Percentiles rank a stretch among this genome's conserved stretches.
Conservation (phyloP, 2,888 invertebrate genomes). For the Scelioninae gen. 1 region DNA sequence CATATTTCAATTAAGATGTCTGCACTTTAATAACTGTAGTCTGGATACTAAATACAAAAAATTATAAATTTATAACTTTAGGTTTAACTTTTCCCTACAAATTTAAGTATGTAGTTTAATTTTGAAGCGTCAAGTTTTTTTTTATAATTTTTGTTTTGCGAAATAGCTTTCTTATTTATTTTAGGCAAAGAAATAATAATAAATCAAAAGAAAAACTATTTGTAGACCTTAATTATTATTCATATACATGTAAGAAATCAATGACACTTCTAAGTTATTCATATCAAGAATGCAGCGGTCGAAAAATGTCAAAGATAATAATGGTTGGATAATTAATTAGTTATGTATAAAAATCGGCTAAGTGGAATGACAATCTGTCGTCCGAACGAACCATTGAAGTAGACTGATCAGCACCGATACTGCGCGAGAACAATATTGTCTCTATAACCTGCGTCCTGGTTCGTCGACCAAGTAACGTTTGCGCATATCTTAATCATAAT, state of each 20-base stretch:
- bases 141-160: too few relatives aligned
- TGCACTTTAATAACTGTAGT: conserved; percentile 4
- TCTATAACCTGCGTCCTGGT: conserved; percentile 77
- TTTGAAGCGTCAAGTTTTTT: too few relatives aligned
- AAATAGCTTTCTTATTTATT: too few relatives aligned
- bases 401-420: conserved; percentile 44
- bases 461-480: conserved; percentile 79
- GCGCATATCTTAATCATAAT: conserved; percentile 55
- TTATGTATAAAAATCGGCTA: conserved; percentile 39
- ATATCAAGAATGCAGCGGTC: conserved; percentile 49
- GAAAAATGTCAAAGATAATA: conserved; percentile 58
- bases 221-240: too few relatives aligned
- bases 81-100: background rate
- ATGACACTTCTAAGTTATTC: too few relatives aligned
- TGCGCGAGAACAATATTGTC: conserved; percentile 35
- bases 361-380: conserved; percentile 47
- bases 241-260: too few relatives aligned
- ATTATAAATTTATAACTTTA: too few relatives aligned
- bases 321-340: conserved; percentile 55
- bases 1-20: conserved; percentile 31
- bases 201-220: too few relatives aligned
- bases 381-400: conserved; percentile 27
- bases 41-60: conserved; percentile 3
- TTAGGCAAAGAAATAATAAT: too few relatives aligned
- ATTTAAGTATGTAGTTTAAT: too few relatives aligned